Evolutionary conservation across 2,113 vertebrate genomes (phyloP).

Genomic region (Zosterops hypoxanthus): DNA sequence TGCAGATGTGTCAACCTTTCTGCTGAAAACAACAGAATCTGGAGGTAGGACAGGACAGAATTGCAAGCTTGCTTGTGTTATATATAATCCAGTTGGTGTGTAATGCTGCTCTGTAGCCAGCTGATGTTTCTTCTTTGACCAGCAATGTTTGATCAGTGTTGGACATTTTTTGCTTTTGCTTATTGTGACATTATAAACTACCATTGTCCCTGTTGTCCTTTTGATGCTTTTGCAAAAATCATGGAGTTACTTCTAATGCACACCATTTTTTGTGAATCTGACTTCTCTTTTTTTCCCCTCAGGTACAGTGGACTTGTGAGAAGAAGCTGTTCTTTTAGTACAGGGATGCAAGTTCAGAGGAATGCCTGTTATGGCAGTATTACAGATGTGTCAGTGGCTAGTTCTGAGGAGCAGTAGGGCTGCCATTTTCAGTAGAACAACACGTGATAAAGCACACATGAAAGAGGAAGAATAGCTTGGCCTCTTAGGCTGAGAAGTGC

Average conservation of each 20-base stretch:
- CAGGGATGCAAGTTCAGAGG: background rate
- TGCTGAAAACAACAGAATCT: background rate
- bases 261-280: background rate
- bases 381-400: background rate
- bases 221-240: background rate
- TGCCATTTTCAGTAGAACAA: background rate
- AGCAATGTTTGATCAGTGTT: background rate
- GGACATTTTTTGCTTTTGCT: background rate
- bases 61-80: background rate
- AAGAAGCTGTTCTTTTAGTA: background rate
- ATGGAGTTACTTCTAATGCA: background rate
- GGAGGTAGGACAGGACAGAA: background rate
- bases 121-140: background rate
- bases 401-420: background rate
- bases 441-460: background rate
- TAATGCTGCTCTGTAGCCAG: background rate
- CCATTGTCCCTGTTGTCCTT: background rate
- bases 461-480: background rate
- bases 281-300: background rate
- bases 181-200: background rate
- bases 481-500: background rate
- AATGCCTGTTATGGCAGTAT: background rate
- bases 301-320: background rate
- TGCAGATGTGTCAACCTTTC: background rate
- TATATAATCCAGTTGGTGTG: background rate